Evolutionary conservation across 37 sponge, comb jelly and placozoan species (phyloP), one percentile per base, ranked within the genome.

Genomic region (Petrosia ficiformis): DNA sequence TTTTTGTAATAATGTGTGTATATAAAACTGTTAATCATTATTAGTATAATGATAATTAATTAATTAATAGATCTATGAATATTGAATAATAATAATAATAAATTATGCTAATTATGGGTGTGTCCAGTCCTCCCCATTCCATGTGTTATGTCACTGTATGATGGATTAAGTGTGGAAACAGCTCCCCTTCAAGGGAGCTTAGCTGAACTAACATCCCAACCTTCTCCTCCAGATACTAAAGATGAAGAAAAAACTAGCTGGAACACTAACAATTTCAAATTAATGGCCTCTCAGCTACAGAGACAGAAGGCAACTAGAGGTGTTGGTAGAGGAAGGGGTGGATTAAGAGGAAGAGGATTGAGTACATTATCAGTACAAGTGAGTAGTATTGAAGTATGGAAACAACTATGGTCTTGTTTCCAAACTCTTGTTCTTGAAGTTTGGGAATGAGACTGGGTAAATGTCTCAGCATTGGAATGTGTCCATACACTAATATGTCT

Each of bases 111-210:
- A n/a, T n/a, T n/a, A n/a, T n/a, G n/a, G n/a, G n/a, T n/a, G n/a
- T n/a, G n/a, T n/a, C n/a, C n/a, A n/a, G n/a, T n/a, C n/a, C n/a
- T n/a, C n/a, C n/a, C n/a, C n/a, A n/a, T n/a, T n/a, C n/a, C n/a
- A n/a, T n/a, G n/a, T n/a, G n/a, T n/a, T 19, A 90, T 90, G 90
- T 90, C 90, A 56, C 78, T 90, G 22, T 90, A 90, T 66, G 90
- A 90, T 28, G 90, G 90, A 2, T 16, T 90, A 30, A 56, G 73
- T 0, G 90, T 90, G 43, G 90, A 90, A 65, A 90, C 90, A 0
- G 90, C 90, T 28, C 90, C 87, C 1, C 44, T 84, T 1, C 73
- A 77, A 19, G 83, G 34, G 74, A 52, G 56, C 14, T 71, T 38
- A 36, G n/a, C 70, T 6, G 10, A 8, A 19, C 14, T 14, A 8